phyloP scores from a whole-genome alignment of 2,797 vertebrate species.

The Sardinella longiceps region DNA sequence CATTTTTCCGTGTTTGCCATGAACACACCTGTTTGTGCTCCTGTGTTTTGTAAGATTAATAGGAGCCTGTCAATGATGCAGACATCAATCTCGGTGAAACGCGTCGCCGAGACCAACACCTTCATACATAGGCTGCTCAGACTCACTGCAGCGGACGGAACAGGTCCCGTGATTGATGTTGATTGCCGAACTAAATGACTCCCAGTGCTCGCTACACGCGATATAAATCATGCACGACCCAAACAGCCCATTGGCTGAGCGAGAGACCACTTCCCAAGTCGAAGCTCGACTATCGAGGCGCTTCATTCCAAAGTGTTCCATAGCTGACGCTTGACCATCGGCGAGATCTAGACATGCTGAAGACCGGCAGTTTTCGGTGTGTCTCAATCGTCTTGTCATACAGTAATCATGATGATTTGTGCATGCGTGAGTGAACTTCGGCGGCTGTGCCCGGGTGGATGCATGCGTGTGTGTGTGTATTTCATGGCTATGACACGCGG shows the following conservation, averaged over 20 bases:
- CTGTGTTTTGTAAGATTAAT: not conserved
- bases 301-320: conserved; percentile 64
- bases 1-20: not conserved
- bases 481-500: not conserved
- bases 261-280: conserved; percentile 62
- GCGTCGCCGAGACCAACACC: not conserved
- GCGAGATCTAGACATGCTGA: conserved; percentile 69
- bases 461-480: not conserved
- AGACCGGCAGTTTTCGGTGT: conserved; percentile 71
- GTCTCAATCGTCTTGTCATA: conserved; percentile 46
- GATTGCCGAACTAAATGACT: conserved; percentile 75
- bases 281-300: conserved; percentile 54
- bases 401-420: not conserved
- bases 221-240: conserved; percentile 63
- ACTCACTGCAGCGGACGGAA: conserved; percentile 66
- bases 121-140: not conserved
- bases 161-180: conserved; percentile 75
- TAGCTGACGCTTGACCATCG: conserved; percentile 56
- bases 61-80: not conserved
- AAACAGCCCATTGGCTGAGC: conserved; percentile 73
- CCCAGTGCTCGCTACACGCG: conserved; percentile 57
- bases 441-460: not conserved
- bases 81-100: not conserved
- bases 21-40: not conserved
- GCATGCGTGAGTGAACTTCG: not conserved